phyloP scores from a whole-genome alignment of 2,113 vertebrate species.

The Malurus alboscapulatus region DNA sequence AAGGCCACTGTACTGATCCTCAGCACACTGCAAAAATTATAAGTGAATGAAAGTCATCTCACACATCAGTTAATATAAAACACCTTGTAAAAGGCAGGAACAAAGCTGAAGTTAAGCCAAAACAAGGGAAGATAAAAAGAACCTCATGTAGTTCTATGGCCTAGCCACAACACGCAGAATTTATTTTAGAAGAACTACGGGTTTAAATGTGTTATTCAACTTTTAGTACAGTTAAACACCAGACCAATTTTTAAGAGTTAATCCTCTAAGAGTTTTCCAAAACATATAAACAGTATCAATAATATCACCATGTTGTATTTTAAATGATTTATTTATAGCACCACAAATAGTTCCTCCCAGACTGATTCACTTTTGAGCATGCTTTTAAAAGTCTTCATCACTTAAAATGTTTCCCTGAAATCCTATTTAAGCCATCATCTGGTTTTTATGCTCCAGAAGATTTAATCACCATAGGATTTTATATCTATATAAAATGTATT shows the following conservation, averaged over 20 bases:
- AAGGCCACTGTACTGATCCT: neutral
- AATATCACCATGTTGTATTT: neutral
- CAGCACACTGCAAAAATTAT: neutral
- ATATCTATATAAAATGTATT: neutral
- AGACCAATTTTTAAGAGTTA: neutral
- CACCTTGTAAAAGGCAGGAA: neutral
- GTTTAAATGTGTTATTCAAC: neutral
- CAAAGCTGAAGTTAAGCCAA: neutral
- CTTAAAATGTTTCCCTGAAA: neutral
- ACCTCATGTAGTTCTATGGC: neutral
- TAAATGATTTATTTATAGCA: neutral
- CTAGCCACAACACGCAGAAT: neutral
- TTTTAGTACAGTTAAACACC: neutral
- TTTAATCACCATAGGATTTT: neutral
- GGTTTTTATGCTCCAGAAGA: neutral
- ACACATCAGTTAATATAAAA: neutral
- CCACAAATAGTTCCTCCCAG: neutral
- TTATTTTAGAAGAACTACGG: neutral
- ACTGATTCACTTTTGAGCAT: neutral
- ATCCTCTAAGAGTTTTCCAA: neutral
- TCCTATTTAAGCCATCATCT: neutral
- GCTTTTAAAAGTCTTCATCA: neutral
- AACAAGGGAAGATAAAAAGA: neutral
- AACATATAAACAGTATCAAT: neutral
- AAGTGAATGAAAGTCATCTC: neutral